A percentile compares a stretch with the other conserved stretches of the same genome.
Conservation (phyloP, 2,888 invertebrate genomes). For the Chrysolina haemoptera region DNA sequence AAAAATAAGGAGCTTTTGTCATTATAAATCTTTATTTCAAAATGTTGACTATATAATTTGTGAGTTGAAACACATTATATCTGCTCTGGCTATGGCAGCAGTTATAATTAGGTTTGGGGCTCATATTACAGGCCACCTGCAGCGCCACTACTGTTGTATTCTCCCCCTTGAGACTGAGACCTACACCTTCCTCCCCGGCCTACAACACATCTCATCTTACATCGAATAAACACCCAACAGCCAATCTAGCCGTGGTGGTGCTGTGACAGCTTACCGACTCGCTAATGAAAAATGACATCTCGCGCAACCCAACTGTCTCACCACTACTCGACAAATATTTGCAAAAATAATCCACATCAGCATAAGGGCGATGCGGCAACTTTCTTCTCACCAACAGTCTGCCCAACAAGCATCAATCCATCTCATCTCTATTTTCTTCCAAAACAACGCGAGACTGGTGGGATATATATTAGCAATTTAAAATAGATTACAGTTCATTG, state of each 20-base stretch:
- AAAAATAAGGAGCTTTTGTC: no score
- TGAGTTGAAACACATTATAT: constrained; percentile 34
- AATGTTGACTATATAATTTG: constrained; percentile 9
- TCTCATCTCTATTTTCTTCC: constrained; percentile 37
- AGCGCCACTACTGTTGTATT: constrained; percentile 65
- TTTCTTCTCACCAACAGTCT: constrained; percentile 34
- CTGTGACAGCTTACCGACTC: constrained; percentile 44
- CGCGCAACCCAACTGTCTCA: constrained; percentile 29
- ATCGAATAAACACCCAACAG: constrained; percentile 65
- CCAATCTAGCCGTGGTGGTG: constrained; percentile 61
- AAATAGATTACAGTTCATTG: constrained; percentile 19
- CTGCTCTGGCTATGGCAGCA: constrained; percentile 17
- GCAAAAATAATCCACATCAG: constrained; percentile 33
- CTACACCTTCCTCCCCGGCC: constrained; percentile 59
- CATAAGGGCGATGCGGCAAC: constrained; percentile 31
- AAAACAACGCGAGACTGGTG: constrained; percentile 42
- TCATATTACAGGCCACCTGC: constrained; percentile 66
- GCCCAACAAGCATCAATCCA: constrained; percentile 30
- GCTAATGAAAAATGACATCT: constrained; percentile 35
- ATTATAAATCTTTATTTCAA: no score
- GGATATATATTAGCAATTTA: constrained; percentile 41
- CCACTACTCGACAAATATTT: constrained; percentile 28
- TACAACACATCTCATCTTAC: constrained; percentile 65
- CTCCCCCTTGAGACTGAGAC: constrained; percentile 66
- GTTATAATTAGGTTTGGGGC: constrained; percentile 63